These are phyloP conservation scores for Adelognathus sp. DNA, from an alignment of 2,888 invertebrate genomes.

Conservation along the genomic window DNA sequence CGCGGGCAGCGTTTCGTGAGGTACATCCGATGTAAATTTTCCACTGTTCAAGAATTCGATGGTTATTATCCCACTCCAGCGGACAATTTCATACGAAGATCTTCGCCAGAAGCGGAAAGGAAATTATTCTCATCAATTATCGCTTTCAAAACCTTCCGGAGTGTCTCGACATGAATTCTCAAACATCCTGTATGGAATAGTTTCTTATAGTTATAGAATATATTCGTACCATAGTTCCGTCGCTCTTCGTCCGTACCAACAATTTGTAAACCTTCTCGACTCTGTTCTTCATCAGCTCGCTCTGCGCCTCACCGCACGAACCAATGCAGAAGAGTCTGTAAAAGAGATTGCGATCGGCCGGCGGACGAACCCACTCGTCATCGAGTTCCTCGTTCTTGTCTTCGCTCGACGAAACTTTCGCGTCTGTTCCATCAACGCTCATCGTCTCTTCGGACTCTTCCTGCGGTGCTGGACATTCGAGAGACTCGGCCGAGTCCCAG, in stretches of 20 bases:
- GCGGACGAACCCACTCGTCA: slow-evolving; percentile 31
- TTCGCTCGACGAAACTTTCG: background rate
- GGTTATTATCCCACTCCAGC: too few relatives aligned
- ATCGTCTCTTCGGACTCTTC: background rate
- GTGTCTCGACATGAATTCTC: too few relatives aligned
- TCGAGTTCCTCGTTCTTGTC: background rate
- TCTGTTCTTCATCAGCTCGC: slow-evolving; percentile 66
- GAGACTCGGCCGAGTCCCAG: background rate
- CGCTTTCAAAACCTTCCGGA: too few relatives aligned
- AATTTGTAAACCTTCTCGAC: slow-evolving; percentile 67
- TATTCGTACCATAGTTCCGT: slow-evolving; percentile 67
- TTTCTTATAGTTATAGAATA: too few relatives aligned
- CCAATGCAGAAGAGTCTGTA: slow-evolving; percentile 69
- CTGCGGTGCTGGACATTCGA: background rate
- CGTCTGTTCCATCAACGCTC: background rate
- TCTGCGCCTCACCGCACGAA: slow-evolving; percentile 58
- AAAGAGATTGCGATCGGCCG: slow-evolving; percentile 57
- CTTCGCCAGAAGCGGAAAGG: too few relatives aligned
- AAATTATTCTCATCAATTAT: too few relatives aligned
- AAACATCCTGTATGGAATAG: too few relatives aligned
- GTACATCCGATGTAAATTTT: too few relatives aligned
- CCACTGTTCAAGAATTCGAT: too few relatives aligned
- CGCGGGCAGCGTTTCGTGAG: too few relatives aligned
- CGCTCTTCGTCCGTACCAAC: slow-evolving; percentile 68
- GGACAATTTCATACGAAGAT: too few relatives aligned